A percentile compares a stretch with the other conserved stretches of the same genome.
phyloP scores from a whole-genome alignment of 1,140 invertebrate genomes.

The Caerostris darwini region DNA sequence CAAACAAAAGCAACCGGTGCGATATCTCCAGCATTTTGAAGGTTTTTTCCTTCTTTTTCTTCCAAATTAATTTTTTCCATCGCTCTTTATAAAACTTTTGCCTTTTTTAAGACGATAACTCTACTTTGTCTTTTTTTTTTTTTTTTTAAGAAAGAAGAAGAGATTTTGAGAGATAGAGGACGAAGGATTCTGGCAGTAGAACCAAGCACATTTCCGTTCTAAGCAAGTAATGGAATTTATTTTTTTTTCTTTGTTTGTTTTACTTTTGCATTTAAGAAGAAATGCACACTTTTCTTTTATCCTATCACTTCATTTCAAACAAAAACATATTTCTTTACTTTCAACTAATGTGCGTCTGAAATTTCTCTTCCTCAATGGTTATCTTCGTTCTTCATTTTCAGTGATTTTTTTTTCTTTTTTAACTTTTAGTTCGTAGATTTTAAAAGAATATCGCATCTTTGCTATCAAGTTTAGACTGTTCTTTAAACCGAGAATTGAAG shows the following conservation, averaged over 20 bases:
- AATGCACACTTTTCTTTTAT: not conserved
- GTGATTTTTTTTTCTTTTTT: not conserved
- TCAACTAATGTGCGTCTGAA: not conserved
- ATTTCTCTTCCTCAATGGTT: not conserved
- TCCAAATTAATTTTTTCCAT: not conserved
- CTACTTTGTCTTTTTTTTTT: too few relatives aligned
- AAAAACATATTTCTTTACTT: constrained; percentile 32
- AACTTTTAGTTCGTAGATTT: not conserved
- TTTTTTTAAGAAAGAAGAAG: not conserved
- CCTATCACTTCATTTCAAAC: not conserved
- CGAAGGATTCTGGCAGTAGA: not conserved
- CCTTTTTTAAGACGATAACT: too few relatives aligned
- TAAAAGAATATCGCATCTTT: not conserved
- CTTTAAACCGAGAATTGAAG: not conserved
- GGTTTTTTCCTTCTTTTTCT: too few relatives aligned
- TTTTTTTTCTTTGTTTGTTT: not conserved
- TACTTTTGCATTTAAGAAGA: not conserved
- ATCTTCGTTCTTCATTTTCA: too few relatives aligned
- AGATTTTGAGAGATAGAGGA: not conserved
- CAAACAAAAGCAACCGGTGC: too few relatives aligned
- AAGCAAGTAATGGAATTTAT: not conserved
- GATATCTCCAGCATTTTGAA: too few relatives aligned
- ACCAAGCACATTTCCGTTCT: not conserved
- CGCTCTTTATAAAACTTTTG: too few relatives aligned
- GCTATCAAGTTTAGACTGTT: constrained; percentile 19